Percentiles rank a stretch among this genome's conserved stretches.
phyloP scores from a whole-genome alignment of 2,888 invertebrate genomes.

The Sarcophaga caerulescens region DNA sequence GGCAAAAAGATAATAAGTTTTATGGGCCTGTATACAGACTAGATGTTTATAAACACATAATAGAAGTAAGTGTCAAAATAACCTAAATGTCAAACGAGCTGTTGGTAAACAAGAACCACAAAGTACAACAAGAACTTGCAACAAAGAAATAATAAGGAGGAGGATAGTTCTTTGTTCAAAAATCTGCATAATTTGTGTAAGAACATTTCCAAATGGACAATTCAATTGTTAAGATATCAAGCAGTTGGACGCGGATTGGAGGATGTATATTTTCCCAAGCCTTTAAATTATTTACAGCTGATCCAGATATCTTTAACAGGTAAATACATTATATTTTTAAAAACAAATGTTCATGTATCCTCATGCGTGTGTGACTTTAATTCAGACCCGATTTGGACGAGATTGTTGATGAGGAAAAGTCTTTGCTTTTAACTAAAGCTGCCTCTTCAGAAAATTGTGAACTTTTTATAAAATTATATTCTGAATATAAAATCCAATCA shows the following conservation, averaged over 20 bases:
- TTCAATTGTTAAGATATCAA: conserved; percentile 52
- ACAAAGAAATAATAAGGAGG: too few species aligned
- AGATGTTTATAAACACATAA: too few species aligned
- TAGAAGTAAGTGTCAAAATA: background rate
- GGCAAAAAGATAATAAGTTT: too few species aligned
- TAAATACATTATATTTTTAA: conserved; percentile 58
- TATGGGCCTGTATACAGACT: too few species aligned
- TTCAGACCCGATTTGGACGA: conserved; percentile 76
- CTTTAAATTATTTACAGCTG: conserved; percentile 71
- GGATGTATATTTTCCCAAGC: conserved; percentile 73
- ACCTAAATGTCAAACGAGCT: background rate
- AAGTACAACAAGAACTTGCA: too few species aligned
- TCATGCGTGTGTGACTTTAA: background rate
- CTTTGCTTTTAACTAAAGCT: conserved; percentile 72
- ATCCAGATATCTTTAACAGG: conserved; percentile 76
- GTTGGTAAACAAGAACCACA: background rate
- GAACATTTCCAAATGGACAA: conserved; percentile 29
- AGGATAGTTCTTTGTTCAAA: too few species aligned
- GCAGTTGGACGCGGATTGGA: conserved; percentile 75
- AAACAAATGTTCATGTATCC: background rate
- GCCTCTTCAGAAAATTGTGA: conserved; percentile 74
- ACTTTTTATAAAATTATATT: conserved; percentile 72
- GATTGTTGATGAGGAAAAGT: conserved; percentile 74
- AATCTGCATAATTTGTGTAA: background rate
- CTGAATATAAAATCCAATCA: conserved; percentile 75